Evolutionary conservation across 2,113 vertebrate species (phyloP).

Genomic region (Parotia lawesii): DNA sequence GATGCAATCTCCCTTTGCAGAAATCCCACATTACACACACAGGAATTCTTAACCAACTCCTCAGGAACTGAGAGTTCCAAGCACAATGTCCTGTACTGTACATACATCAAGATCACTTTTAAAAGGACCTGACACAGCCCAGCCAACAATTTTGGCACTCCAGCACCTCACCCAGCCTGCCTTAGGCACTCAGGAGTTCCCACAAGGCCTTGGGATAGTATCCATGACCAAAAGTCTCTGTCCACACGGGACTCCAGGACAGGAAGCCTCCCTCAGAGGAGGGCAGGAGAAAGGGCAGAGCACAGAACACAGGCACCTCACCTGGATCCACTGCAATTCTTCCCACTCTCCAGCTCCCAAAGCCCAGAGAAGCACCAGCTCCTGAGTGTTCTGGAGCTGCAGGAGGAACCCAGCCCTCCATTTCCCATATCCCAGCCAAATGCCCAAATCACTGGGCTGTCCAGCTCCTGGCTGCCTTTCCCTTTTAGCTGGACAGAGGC

Average conservation of each 20-base stretch:
- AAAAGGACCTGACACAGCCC: background rate
- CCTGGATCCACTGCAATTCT: background rate
- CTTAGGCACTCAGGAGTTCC: background rate
- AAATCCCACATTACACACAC: background rate
- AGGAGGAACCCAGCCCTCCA: background rate
- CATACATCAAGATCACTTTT: fast-evolving
- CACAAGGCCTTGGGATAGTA: background rate
- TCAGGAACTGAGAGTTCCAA: background rate
- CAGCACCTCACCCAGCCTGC: background rate
- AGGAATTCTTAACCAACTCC: background rate
- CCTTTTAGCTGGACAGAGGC: background rate
- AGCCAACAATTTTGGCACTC: background rate
- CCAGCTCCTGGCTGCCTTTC: background rate
- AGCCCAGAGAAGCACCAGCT: background rate
- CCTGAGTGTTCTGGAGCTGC: background rate
- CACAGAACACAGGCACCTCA: background rate
- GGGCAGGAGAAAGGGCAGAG: background rate
- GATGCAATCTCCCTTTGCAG: background rate
- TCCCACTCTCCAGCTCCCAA: background rate
- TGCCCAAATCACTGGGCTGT: background rate
- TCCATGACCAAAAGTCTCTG: background rate
- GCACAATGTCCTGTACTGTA: background rate
- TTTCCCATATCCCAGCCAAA: background rate
- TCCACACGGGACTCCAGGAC: background rate
- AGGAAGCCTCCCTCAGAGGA: background rate